Percentiles rank a stretch among this genome's conserved stretches.
phyloP scores from a whole-genome alignment of 2,113 vertebrate genomes.

The Hemichromis elongatus region DNA sequence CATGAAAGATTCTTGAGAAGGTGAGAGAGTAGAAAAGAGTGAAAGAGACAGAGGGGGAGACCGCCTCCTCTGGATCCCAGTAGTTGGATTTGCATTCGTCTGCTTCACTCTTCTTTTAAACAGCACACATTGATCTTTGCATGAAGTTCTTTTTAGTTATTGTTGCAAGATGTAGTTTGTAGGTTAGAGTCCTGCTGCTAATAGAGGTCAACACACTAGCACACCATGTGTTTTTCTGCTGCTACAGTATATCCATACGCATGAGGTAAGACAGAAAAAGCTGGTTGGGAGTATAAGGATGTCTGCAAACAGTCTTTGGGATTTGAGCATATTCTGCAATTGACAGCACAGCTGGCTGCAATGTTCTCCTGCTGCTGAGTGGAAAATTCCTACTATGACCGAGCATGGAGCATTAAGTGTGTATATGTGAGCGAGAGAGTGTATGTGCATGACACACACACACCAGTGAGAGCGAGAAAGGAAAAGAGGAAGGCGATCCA shows the following conservation, averaged over 20 bases:
- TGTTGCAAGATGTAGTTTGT: neutral
- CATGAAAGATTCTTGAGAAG: slow-evolving; percentile 2
- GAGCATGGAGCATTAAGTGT: slow-evolving; percentile 35
- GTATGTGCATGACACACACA: slow-evolving; percentile 9
- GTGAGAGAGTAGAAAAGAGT: neutral
- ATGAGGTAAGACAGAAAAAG: neutral
- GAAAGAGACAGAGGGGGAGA: neutral
- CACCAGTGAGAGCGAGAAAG: neutral
- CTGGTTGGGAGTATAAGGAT: neutral
- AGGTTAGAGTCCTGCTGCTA: neutral
- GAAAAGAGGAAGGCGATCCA: slow-evolving; percentile 1
- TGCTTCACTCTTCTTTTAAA: slow-evolving; percentile 13
- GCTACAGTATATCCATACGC: neutral
- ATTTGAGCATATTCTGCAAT: slow-evolving; percentile 26
- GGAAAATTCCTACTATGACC: slow-evolving; percentile 72
- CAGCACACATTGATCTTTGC: neutral
- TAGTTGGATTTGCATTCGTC: slow-evolving; percentile 13
- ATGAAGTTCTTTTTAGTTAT: neutral
- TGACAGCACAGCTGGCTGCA: slow-evolving; percentile 69
- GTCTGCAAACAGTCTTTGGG: slow-evolving; percentile 21
- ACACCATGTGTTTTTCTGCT: neutral
- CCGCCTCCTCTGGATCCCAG: neutral
- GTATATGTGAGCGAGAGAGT: neutral
- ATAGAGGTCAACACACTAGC: neutral
- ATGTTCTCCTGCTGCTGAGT: slow-evolving; percentile 59